Conservation (phyloP, 2,888 invertebrate genomes). For the Dryobotodes eremita region DNA sequence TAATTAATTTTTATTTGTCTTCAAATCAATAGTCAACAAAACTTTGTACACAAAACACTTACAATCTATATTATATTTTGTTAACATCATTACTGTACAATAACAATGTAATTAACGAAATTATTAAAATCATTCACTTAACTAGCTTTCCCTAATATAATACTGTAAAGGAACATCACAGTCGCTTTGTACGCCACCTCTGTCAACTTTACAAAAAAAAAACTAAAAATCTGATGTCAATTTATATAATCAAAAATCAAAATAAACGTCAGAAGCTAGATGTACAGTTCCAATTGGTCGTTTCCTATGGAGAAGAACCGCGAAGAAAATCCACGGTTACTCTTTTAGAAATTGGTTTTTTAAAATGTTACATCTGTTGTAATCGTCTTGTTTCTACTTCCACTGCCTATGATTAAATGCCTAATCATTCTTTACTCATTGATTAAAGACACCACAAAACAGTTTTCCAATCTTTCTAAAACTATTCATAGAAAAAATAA, state of each 20-base stretch:
- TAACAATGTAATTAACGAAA: slow-evolving; percentile 46
- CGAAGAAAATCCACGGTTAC: too few species aligned
- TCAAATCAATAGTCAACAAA: slow-evolving; percentile 75
- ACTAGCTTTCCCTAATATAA: slow-evolving; percentile 76
- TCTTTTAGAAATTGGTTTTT: too few species aligned
- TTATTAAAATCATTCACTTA: slow-evolving; percentile 52
- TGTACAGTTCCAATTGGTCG: not conserved
- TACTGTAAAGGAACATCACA: slow-evolving; percentile 87
- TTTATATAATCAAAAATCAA: not conserved
- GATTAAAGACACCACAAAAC: not conserved
- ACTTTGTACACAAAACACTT: slow-evolving; percentile 80
- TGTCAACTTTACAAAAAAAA: slow-evolving; percentile 24
- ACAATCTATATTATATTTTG: slow-evolving; percentile 68
- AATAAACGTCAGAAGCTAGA: not conserved
- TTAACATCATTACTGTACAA: slow-evolving; percentile 57
- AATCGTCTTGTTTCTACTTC: not conserved
- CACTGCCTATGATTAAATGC: not conserved
- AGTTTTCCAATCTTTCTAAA: not conserved
- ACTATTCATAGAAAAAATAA: not conserved
- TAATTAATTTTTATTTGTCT: slow-evolving; percentile 67
- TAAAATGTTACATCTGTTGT: not conserved
- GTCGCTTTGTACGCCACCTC: slow-evolving; percentile 75
- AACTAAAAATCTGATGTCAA: not conserved
- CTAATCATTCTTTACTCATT: not conserved
- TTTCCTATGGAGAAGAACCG: not conserved